Percentiles rank a stretch among this genome's conserved stretches.
Evolutionary conservation across 2,888 invertebrate genomes (phyloP).

Genomic region (Drosophila mayaguana): DNA sequence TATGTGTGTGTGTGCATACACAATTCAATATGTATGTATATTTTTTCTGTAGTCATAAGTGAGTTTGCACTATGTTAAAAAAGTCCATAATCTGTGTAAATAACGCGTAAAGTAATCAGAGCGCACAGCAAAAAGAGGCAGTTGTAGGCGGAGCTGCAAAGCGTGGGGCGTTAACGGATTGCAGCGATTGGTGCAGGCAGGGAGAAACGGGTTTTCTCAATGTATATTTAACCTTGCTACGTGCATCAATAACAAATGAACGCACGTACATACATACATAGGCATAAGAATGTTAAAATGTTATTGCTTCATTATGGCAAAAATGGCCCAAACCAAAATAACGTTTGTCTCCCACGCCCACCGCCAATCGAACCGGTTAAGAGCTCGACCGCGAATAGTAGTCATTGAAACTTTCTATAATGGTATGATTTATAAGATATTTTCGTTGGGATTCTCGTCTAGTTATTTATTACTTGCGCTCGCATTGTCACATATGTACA

Average conservation of each 20-base stretch:
- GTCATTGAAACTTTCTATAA: slow-evolving; percentile 13
- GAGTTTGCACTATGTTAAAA: slow-evolving; percentile 52
- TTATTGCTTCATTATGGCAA: slow-evolving; percentile 12
- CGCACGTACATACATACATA: slow-evolving; percentile 26
- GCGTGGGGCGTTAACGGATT: slow-evolving; percentile 22
- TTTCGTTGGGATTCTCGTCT: slow-evolving; percentile 1
- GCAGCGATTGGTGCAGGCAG: slow-evolving; percentile 5
- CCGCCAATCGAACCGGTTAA: slow-evolving; percentile 41
- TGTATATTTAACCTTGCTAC: slow-evolving; percentile 63
- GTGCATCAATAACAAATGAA: slow-evolving; percentile 61
- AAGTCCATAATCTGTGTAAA: slow-evolving; percentile 47
- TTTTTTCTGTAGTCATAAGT: slow-evolving; percentile 50
- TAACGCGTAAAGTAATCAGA: slow-evolving; percentile 46
- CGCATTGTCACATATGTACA: neutral
- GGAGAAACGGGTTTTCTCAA: slow-evolving; percentile 52
- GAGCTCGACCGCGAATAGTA: slow-evolving; percentile 4
- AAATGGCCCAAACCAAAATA: slow-evolving; percentile 13
- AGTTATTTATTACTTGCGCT: neutral
- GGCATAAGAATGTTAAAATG: slow-evolving; percentile 29
- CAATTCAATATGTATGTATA: too few relatives aligned
- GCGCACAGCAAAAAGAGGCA: slow-evolving; percentile 22
- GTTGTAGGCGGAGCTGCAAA: slow-evolving; percentile 34
- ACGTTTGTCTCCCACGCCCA: slow-evolving; percentile 36
- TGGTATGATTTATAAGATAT: neutral
- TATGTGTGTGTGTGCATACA: neutral